These are phyloP conservation scores for Poeciliopsis infans DNA, from an alignment of 2,797 vertebrate species.

Conservation along the genomic window DNA sequence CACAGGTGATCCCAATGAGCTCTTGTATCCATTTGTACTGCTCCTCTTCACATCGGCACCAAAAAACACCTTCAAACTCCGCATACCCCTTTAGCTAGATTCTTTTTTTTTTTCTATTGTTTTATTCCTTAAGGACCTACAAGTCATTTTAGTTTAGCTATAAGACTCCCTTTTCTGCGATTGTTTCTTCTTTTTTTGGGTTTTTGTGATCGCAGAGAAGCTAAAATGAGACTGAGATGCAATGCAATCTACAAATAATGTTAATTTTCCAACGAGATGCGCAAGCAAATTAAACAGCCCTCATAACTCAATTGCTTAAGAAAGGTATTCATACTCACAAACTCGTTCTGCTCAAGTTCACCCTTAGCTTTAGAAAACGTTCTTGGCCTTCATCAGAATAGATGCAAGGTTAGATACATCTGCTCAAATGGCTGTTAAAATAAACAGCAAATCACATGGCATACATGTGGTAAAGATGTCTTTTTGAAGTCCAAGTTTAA, in stretches of 20 bases:
- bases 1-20: constrained; percentile 61
- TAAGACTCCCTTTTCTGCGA: constrained; percentile 47
- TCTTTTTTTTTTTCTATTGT: constrained; percentile 37
- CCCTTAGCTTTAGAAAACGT: not conserved
- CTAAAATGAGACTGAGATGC: constrained; percentile 54
- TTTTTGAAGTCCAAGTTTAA: not conserved
- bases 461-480: not conserved
- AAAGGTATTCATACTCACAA: constrained; percentile 35
- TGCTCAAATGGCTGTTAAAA: not conserved
- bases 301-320: constrained; percentile 39
- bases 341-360: constrained; percentile 15
- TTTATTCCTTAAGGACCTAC: constrained; percentile 34
- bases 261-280: constrained; percentile 47
- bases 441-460: not conserved
- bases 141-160: constrained; percentile 26
- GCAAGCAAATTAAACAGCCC: constrained; percentile 18
- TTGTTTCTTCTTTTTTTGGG: constrained; percentile 30
- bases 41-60: constrained; percentile 40
- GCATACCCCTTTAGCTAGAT: constrained; percentile 40
- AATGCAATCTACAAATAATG: constrained; percentile 61
- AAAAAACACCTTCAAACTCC: constrained; percentile 43
- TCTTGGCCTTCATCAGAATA: not conserved
- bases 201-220: constrained; percentile 50
- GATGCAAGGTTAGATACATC: not conserved
- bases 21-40: constrained; percentile 40